Evolutionary conservation across 2,113 vertebrate species (phyloP), one percentile per base, ranked within the genome.

Genomic region (Tetrax tetrax): DNA sequence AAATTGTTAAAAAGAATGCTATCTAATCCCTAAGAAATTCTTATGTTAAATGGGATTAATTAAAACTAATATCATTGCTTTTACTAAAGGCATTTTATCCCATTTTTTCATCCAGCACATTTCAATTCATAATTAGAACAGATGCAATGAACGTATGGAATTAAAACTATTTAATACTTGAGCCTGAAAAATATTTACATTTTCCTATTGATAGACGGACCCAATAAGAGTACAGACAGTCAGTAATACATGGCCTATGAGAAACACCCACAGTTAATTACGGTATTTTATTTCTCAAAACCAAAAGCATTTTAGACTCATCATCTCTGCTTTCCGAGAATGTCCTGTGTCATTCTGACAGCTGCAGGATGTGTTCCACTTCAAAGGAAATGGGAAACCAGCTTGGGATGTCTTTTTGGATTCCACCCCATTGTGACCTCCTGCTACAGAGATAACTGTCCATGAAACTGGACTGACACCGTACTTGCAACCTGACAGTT

Each of bases 21-120:
- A 57, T 95, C 95, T 96, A 96, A 97, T 94, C 93, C 95, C 87
- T 78, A 50, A 80, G 88, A 97, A 97, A 96, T 94, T 61, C 85
- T 83, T 61, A 13, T 81, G 13, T 92, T 95, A 94, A 95, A 80
- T 69, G 71, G 66, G 59, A 81, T 88, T 43, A 61, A 83, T 71
- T 86, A 43, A 83, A 93, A 64, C 5, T 2, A 14, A 31, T 90
- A 72, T 56, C 12, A 77, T 95, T 94, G 59, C 87, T 96, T 88
- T 88, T 84, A 15, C 75, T 76, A 85, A 87, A 61, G 69, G 35
- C 2, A 38, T 66, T 78, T 56, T 56, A 53, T 48, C 15, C 29
- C 48, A 51, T 75, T 85, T 68, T 25, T 6, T 43, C 51, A 66
- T n/a, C 33, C 57, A 92, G 17, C 23, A 74, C 4, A 8, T 63